Evolutionary conservation across 2,888 invertebrate species (phyloP).

Genomic region (Copidosoma aretas): DNA sequence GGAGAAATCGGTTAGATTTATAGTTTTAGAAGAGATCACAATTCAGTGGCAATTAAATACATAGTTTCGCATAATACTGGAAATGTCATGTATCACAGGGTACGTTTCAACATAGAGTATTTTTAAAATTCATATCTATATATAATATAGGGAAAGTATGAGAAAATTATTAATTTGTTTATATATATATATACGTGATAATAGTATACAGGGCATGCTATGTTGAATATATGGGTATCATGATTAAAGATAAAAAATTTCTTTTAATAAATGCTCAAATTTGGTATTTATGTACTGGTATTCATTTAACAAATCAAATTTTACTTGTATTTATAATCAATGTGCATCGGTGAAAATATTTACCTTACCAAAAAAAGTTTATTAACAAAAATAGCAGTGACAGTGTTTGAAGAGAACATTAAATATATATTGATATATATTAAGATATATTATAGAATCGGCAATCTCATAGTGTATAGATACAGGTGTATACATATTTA

Average conservation of each 20-base stretch:
- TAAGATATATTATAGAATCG: no score
- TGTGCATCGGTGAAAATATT: constrained; percentile 36
- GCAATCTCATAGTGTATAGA: constrained; percentile 31
- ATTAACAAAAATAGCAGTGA: constrained; percentile 35
- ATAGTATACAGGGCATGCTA: constrained; percentile 41
- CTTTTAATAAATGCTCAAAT: constrained; percentile 1
- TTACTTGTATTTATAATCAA: constrained; percentile 1
- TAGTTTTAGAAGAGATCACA: constrained; percentile 25
- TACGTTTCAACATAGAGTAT: constrained; percentile 27
- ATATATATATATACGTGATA: constrained; percentile 2
- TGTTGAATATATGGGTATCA: constrained; percentile 33
- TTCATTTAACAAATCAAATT: neutral
- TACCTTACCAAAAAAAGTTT: constrained; percentile 41
- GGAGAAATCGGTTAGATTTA: constrained; percentile 2
- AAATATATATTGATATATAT: constrained; percentile 7
- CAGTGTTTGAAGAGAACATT: constrained; percentile 26
- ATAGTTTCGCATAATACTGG: constrained; percentile 27
- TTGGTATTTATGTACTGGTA: constrained; percentile 9
- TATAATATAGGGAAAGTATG: constrained; percentile 19
- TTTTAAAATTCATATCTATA: constrained; percentile 13
- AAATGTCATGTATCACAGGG: constrained; percentile 26
- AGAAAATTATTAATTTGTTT: neutral
- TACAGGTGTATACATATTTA: constrained; percentile 30
- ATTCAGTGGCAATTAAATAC: constrained; percentile 36
- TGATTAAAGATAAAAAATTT: constrained; percentile 10